Evolutionary conservation across 2,113 vertebrate genomes (phyloP), one percentile per base, ranked within the genome.

Genomic region (Mola mola): DNA sequence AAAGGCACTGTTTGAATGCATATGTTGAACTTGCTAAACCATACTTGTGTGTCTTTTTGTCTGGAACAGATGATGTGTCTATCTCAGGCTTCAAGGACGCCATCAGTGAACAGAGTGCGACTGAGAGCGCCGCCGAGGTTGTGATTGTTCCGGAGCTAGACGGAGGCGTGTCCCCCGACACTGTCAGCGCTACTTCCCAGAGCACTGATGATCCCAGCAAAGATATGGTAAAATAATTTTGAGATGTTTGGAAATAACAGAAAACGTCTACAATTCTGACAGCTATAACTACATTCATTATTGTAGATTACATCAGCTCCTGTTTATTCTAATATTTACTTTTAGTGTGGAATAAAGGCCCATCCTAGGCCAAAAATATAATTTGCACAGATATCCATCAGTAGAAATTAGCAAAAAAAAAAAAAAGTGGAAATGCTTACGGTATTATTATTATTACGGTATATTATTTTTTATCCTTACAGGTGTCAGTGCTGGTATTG

Each of bases 401-500:
- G n/a, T n/a, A n/a, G n/a, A n/a, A n/a, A n/a, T n/a, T n/a, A n/a
- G n/a, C n/a, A n/a, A n/a, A n/a, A n/a, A n/a, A n/a, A n/a, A n/a
- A n/a, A n/a, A n/a, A n/a, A n/a, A n/a, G n/a, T n/a, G n/a, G n/a
- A n/a, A n/a, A n/a, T n/a, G n/a, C n/a, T n/a, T n/a, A n/a, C n/a
- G n/a, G n/a, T n/a, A n/a, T n/a, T n/a, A n/a, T n/a, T n/a, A n/a
- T n/a, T n/a, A n/a, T n/a, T n/a, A n/a, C n/a, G n/a, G n/a, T n/a
- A n/a, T n/a, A n/a, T n/a, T n/a, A n/a, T 22, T 1, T 4, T 6
- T 4, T 15, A 16, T 3, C 20, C 29, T 8, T n/a, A 52, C 86
- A 99, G 97, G 95, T 98, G 87, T 99, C 97, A 2, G 95, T 98
- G 73, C 91, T 99, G 79, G 93, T 99, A 75, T 85, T 99, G 88